Conservation (phyloP, 2,888 invertebrate species). For the Nephrocerus scutellatus region DNA sequence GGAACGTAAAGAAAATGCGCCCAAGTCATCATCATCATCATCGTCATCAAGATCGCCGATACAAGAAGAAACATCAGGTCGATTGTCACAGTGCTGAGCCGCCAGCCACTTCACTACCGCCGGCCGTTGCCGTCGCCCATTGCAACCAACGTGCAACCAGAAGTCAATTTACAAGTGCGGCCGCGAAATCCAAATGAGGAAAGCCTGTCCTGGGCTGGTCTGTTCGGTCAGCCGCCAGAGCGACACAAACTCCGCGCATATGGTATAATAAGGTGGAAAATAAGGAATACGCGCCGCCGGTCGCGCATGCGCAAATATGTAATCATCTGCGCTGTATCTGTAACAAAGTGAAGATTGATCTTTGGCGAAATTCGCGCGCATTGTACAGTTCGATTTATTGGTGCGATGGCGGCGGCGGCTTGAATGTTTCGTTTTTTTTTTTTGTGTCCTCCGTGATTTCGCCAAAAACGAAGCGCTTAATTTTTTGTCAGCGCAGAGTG, state of each 20-base stretch:
- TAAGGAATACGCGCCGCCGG: constrained; percentile 14
- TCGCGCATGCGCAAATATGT: too few species aligned
- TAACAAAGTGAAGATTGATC: constrained; percentile 25
- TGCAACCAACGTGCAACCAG: too few species aligned
- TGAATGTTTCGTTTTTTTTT: constrained; percentile 16
- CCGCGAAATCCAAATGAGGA: constrained; percentile 11
- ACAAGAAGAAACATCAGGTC: too few species aligned
- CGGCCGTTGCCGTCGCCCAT: too few species aligned
- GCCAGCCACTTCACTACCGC: background rate
- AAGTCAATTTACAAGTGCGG: constrained; percentile 23
- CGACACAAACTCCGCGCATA: constrained; percentile 17
- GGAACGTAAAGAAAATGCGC: constrained; percentile 13
- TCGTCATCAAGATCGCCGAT: too few species aligned
- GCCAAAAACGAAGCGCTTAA: constrained; percentile 22
- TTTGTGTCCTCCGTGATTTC: too few species aligned
- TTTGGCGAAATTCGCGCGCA: constrained; percentile 15
- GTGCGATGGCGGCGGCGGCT: constrained; percentile 15
- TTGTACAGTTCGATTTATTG: constrained; percentile 19
- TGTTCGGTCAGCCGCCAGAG: constrained; percentile 19
- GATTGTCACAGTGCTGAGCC: constrained; percentile 1
- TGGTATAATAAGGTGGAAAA: constrained; percentile 24
- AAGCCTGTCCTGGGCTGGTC: constrained; percentile 12
- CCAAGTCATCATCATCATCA: too few species aligned
- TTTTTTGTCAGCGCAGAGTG: constrained; percentile 23
- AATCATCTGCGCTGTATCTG: constrained; percentile 15